These are phyloP conservation scores for Dolichallabes microphthalmus DNA, from an alignment of 2,113 vertebrate genomes.

Conservation along the genomic window DNA sequence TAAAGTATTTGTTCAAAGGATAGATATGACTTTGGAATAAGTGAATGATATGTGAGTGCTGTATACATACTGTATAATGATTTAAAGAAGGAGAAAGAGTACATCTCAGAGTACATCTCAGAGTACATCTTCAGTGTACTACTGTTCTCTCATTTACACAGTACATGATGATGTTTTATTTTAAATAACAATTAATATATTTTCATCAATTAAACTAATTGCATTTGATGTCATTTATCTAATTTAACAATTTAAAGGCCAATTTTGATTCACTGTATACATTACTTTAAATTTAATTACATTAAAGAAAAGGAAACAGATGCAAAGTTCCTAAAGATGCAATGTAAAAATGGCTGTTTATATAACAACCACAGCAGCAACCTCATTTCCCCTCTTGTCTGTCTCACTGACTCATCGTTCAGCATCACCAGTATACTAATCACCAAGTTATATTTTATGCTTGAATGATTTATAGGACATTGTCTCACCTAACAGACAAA, in stretches of 20 bases:
- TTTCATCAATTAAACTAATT: neutral
- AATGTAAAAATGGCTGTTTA: no score
- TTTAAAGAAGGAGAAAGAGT: neutral
- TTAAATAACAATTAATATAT: neutral
- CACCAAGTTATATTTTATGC: no score
- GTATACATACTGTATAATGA: neutral
- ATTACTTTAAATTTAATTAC: no score
- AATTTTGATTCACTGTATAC: neutral
- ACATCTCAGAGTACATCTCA: neutral
- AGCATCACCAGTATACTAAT: no score
- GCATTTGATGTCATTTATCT: neutral
- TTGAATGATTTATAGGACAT: no score
- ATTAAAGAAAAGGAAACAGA: no score
- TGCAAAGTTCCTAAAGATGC: no score
- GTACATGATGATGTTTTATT: neutral
- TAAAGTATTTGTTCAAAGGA: neutral
- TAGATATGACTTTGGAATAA: neutral
- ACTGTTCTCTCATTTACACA: neutral
- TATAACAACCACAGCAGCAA: no score
- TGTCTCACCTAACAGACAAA: no score
- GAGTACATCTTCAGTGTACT: neutral
- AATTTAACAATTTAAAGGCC: neutral
- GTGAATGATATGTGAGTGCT: neutral
- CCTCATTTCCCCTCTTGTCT: no score
- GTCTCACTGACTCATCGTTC: no score